phyloP scores from a whole-genome alignment of 1,140 invertebrate genomes.

The Lordiphosa stackelbergi region DNA sequence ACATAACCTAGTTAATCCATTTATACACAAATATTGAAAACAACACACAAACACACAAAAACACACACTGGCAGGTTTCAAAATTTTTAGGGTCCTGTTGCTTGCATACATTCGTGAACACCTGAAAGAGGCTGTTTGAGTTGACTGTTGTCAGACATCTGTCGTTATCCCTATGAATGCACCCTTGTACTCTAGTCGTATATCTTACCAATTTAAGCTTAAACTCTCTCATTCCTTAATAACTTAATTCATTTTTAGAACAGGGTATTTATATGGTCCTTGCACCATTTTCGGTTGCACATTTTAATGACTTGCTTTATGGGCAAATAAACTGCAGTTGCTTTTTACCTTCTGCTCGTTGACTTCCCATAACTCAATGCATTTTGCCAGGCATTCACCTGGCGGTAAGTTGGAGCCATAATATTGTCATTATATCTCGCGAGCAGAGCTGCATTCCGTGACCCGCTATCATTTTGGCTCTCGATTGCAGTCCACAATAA shows the following conservation, averaged over 20 bases:
- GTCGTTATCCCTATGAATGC: no score
- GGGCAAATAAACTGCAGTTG: conserved; percentile 35
- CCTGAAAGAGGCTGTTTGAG: no score
- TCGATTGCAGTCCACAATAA: conserved; percentile 28
- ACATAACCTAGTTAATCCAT: no score
- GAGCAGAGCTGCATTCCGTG: conserved; percentile 16
- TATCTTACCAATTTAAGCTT: no score
- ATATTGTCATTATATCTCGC: conserved; percentile 52
- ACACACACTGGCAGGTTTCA: no score
- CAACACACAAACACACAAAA: no score
- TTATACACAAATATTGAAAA: no score
- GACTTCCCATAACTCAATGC: conserved; percentile 40
- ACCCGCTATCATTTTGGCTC: conserved; percentile 40
- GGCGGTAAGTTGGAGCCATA: conserved; percentile 21
- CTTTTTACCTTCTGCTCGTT: conserved; percentile 21
- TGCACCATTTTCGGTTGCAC: neutral
- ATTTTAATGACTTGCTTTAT: conserved; percentile 38
- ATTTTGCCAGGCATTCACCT: conserved; percentile 40
- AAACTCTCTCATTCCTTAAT: no score
- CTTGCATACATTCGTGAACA: no score
- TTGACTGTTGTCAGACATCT: no score
- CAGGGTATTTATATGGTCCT: conserved; percentile 7
- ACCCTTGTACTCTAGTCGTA: no score
- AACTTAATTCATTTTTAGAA: neutral
- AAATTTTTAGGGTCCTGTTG: no score